phyloP scores from a whole-genome alignment of 2,113 vertebrate species.

The Cygnus atratus region DNA sequence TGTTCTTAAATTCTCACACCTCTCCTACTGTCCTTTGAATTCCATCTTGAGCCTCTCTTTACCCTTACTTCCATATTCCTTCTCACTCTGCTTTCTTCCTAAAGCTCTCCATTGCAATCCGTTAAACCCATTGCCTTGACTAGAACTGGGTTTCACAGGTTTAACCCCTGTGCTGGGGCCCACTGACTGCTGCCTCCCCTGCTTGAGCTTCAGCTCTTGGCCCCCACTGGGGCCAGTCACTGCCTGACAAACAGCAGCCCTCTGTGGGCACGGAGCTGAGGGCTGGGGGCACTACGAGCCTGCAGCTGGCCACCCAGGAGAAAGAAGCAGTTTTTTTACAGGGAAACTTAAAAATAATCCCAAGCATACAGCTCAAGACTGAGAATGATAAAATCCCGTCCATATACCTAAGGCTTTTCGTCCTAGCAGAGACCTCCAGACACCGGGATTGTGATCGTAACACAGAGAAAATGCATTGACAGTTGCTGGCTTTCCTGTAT shows the following conservation, averaged over 20 bases:
- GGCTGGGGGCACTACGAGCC: not conserved
- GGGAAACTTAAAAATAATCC: not conserved
- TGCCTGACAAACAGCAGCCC: not conserved
- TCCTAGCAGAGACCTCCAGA: not conserved
- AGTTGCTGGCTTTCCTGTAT: not conserved
- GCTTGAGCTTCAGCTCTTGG: not conserved
- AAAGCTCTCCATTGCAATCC: not conserved
- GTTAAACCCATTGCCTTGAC: not conserved
- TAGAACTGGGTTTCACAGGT: not conserved
- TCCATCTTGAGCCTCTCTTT: not conserved
- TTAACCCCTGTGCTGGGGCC: not conserved
- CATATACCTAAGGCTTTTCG: not conserved
- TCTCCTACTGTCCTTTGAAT: not conserved
- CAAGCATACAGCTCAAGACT: not conserved
- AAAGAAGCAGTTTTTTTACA: not conserved
- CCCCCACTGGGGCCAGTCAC: too few relatives aligned
- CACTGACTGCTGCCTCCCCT: not conserved
- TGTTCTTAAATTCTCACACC: accelerated
- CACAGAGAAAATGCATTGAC: not conserved
- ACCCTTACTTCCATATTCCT: not conserved
- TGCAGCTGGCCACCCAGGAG: not conserved
- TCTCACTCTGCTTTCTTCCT: not conserved
- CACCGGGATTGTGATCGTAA: not conserved
- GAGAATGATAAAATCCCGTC: not conserved
- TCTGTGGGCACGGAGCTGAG: not conserved